Evolutionary conservation across 2,113 vertebrate species (phyloP).

Genomic region (Nothobranchius kuhntae): DNA sequence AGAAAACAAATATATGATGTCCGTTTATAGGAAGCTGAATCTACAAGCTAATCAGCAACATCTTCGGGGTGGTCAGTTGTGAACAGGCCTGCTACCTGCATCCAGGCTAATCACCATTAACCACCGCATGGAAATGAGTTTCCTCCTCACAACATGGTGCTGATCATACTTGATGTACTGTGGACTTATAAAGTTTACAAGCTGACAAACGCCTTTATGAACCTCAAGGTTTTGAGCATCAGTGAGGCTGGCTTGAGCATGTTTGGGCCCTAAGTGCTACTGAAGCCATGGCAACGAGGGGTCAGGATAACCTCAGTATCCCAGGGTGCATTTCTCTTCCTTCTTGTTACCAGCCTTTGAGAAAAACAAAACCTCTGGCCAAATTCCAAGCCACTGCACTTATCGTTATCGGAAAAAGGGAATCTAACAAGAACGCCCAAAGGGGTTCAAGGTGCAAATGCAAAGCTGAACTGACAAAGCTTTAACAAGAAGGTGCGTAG

Average conservation of each 20-base stretch:
- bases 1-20: slow-evolving; percentile 10
- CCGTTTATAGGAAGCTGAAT: slow-evolving; percentile 15
- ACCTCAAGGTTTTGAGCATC: slow-evolving; percentile 28
- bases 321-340: slow-evolving; percentile 61
- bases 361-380: slow-evolving; percentile 53
- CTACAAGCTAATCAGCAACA: neutral
- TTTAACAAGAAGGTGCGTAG: slow-evolving; percentile 34
- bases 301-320: slow-evolving; percentile 61
- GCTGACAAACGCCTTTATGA: slow-evolving; percentile 30
- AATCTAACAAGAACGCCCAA: neutral
- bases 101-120: slow-evolving; percentile 12
- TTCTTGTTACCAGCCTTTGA: slow-evolving; percentile 61
- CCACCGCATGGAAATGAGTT: slow-evolving; percentile 38
- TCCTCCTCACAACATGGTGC: slow-evolving; percentile 62
- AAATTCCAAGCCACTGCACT: slow-evolving; percentile 57
- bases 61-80: neutral
- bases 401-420: slow-evolving; percentile 44
- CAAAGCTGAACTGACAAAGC: slow-evolving; percentile 16
- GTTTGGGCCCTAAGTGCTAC: slow-evolving; percentile 42
- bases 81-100: neutral
- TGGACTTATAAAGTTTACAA: slow-evolving; percentile 62
- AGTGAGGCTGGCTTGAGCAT: slow-evolving; percentile 8
- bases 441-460: slow-evolving; percentile 21
- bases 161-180: slow-evolving; percentile 57
- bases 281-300: slow-evolving; percentile 49